phyloP scores from a whole-genome alignment of 2,888 invertebrate genomes.

The Sialis lutaria region DNA sequence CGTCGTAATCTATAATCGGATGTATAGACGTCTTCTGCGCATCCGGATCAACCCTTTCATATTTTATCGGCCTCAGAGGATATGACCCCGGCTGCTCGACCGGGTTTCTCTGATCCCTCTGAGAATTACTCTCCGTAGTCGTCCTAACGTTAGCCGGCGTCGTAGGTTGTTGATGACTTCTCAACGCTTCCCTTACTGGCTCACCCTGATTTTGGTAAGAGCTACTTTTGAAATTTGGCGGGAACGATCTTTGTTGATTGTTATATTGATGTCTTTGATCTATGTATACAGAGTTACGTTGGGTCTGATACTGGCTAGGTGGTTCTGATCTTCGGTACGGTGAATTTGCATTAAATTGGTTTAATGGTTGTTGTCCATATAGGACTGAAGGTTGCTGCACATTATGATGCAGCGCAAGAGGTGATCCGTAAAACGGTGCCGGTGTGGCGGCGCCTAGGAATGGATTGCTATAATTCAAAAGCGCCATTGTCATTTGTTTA shows the following conservation, averaged over 20 bases:
- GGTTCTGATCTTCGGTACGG: not conserved
- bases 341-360: not conserved
- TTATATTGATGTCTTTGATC: not conserved
- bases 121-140: too few relatives aligned
- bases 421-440: slow-evolving; percentile 14
- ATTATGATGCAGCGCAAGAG: slow-evolving; percentile 9
- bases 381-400: not conserved
- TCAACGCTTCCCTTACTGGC: not conserved
- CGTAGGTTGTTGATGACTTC: not conserved
- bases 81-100: slow-evolving; percentile 17
- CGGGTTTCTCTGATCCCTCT: not conserved
- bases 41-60: slow-evolving; percentile 32
- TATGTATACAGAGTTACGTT: not conserved
- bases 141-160: too few relatives aligned
- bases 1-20: slow-evolving; percentile 55
- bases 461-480: slow-evolving; percentile 22
- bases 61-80: slow-evolving; percentile 47
- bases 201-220: not conserved
- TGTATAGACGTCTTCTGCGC: slow-evolving; percentile 40
- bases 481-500: slow-evolving; percentile 15
- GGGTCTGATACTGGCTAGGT: not conserved
- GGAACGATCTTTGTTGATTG: not conserved
- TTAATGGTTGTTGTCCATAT: not conserved
- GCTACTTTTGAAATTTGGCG: not conserved
- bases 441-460: slow-evolving; percentile 19